phyloP scores from a whole-genome alignment of 2,797 vertebrate species.

The Myripristis jacobus region DNA sequence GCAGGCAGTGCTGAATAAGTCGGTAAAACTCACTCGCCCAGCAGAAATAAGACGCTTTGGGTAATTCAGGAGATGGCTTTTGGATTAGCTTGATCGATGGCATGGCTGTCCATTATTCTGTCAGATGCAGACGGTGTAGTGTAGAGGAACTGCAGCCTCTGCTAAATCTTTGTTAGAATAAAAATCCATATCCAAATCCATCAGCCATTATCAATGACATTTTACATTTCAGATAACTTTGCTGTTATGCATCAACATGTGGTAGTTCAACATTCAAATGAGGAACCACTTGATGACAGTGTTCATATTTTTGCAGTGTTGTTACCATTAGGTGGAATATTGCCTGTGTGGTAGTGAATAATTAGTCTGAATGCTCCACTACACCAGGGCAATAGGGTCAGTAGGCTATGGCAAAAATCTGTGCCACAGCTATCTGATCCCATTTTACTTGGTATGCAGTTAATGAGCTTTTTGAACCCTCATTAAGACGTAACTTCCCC shows the following conservation, averaged over 20 bases:
- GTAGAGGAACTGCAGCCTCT: constrained; percentile 1
- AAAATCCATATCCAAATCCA: not conserved
- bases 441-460: constrained; percentile 77
- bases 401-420: constrained; percentile 39
- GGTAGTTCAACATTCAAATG: not conserved
- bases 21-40: constrained; percentile 21
- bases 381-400: constrained; percentile 53
- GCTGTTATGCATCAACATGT: not conserved
- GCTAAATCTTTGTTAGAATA: constrained; percentile 9
- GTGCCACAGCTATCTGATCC: constrained; percentile 66
- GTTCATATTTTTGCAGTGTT: not conserved
- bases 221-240: not conserved
- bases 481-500: constrained; percentile 67
- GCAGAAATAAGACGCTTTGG: constrained; percentile 8
- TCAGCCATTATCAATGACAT: not conserved
- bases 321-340: not conserved
- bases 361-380: constrained; percentile 14
- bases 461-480: constrained; percentile 81
- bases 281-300: not conserved
- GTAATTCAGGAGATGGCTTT: constrained; percentile 17
- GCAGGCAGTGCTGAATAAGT: not conserved
- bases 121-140: not conserved
- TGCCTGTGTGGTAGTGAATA: not conserved
- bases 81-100: constrained; percentile 6
- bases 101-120: not conserved